Evolutionary conservation across 1,140 invertebrate species (phyloP), one percentile per base, ranked within the genome.

Genomic region (Dinoponera quadriceps): DNA sequence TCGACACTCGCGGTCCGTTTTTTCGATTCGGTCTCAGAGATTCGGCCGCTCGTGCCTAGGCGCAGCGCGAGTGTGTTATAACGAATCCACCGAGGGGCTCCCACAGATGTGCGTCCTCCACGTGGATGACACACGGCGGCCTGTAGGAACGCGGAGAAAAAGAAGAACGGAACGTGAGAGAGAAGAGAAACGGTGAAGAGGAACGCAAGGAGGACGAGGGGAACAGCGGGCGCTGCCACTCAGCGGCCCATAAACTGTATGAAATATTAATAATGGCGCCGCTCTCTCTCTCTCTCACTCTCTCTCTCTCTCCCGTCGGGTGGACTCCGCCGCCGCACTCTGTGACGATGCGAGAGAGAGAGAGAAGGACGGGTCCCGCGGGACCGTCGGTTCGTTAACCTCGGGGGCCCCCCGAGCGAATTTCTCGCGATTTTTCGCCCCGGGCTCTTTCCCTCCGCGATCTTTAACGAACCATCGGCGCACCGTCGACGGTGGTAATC

Each of bases 201-300:
- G 69, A 82, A 0, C n/a, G n/a, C n/a, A n/a, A n/a, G n/a, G n/a
- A n/a, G n/a, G n/a, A n/a, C n/a, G n/a, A 9, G 38, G 7, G 55
- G 68, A 82, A 63, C 87, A 85, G 85, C 86, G 88, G 75, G 88
- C 85, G 85, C 87, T 90, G 87, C 89, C 89, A 90, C 89, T 90
- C 89, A 89, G 74, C 89, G 85, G 89, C 85, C 87, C 84, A 88
- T 90, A 90, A 90, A 90, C 85, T 84, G 84, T 89, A 90, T 89
- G 84, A 90, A 90, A 90, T 90, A 90, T 90, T 90, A 90, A 90
- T 90, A 90, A 90, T 88, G 83, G 83, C 84, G 57, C 74, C 85
- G 87, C 48, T 88, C 29, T 33, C 51, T 89, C n/a, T n/a, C n/a
- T n/a, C n/a, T n/a, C n/a, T n/a, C n/a, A n/a, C n/a, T n/a, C n/a